These are phyloP conservation scores for Callipepla californica DNA, from an alignment of 2,113 vertebrate species.

Conservation along the genomic window DNA sequence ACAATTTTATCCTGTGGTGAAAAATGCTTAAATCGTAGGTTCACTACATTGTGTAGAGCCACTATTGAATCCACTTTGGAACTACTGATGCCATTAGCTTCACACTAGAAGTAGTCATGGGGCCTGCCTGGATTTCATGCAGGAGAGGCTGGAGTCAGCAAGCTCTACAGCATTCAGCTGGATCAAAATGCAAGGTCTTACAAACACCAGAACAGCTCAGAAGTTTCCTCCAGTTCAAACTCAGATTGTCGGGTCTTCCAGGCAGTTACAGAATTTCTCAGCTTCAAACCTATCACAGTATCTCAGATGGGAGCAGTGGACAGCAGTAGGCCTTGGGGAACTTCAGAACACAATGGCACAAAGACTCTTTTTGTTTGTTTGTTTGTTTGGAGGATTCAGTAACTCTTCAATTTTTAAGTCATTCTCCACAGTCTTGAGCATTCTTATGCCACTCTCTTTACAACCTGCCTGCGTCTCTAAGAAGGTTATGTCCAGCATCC, in stretches of 20 bases:
- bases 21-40: background rate
- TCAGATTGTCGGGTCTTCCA: background rate
- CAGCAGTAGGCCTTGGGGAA: background rate
- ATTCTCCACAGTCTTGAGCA: background rate
- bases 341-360: background rate
- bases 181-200: background rate
- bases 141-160: background rate
- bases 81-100: background rate
- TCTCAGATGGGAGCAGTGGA: accelerated
- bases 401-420: background rate
- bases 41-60: background rate
- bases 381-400: background rate
- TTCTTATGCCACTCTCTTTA: background rate
- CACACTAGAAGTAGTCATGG: background rate
- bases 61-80: background rate
- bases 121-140: accelerated
- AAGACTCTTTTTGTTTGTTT: background rate
- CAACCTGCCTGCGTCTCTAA: background rate
- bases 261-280: background rate
- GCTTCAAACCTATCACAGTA: background rate
- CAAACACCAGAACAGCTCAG: background rate
- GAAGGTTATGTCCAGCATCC: background rate
- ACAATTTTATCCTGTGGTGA: background rate
- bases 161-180: background rate
- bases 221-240: background rate